A percentile compares a stretch with the other conserved stretches of the same genome.
phyloP scores from a whole-genome alignment of 2,888 invertebrate species.

The Drosophila neutralis region DNA sequence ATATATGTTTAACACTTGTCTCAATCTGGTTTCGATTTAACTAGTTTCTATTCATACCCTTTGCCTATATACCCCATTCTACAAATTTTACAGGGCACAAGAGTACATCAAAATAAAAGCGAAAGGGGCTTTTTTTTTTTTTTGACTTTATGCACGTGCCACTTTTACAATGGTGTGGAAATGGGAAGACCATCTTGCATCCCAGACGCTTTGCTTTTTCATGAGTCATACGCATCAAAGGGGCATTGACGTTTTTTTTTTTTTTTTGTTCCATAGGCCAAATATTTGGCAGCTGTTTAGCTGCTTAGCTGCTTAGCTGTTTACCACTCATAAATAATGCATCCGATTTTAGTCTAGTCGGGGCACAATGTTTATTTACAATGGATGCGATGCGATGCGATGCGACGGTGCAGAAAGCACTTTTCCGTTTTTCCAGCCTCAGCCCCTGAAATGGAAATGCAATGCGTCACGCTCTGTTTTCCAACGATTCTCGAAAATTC shows the following conservation, averaged over 20 bases:
- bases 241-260: not conserved
- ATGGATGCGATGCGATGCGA: conserved; percentile 7
- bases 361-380: conserved; percentile 18
- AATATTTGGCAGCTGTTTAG: conserved; percentile 1
- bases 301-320: not conserved
- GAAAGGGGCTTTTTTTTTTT: conserved; percentile 5
- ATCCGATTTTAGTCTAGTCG: conserved; percentile 12
- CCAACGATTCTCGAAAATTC: conserved; percentile 22
- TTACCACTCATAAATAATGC: conserved; percentile 44
- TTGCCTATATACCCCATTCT: not conserved
- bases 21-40: not conserved
- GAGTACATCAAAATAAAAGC: conserved; percentile 14
- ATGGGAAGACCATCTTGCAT: conserved; percentile 35
- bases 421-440: conserved; percentile 47
- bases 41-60: not conserved
- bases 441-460: conserved; percentile 54
- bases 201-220: conserved; percentile 15
- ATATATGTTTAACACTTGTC: not conserved
- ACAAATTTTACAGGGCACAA: conserved; percentile 6
- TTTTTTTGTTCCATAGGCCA: not conserved
- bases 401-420: conserved; percentile 33
- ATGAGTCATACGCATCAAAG: conserved; percentile 37
- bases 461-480: conserved; percentile 68
- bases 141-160: conserved; percentile 59
- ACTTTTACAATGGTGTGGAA: conserved; percentile 68